These are phyloP conservation scores for Luehdorfia chinensis DNA, from an alignment of 1,140 invertebrate species.

Conservation along the genomic window DNA sequence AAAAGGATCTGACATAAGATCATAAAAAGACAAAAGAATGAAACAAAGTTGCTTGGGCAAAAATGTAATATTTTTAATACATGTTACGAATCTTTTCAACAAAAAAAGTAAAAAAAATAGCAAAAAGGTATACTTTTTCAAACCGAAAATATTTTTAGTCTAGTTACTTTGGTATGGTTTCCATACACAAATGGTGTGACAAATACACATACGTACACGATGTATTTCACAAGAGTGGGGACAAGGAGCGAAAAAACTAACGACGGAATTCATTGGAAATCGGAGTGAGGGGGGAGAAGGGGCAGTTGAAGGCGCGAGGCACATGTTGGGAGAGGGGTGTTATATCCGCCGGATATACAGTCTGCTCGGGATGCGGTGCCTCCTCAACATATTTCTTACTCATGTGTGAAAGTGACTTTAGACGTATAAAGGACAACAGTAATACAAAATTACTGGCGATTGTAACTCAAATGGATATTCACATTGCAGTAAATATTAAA, in stretches of 20 bases:
- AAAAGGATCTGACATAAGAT: no score
- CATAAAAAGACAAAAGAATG: no score
- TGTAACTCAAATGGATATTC: slow-evolving; percentile 5
- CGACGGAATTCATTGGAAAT: slow-evolving; percentile 56
- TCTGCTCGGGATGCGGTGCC: slow-evolving; percentile 31
- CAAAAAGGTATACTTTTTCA: no score
- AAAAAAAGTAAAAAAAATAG: no score
- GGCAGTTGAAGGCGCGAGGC: not conserved
- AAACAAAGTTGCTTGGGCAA: no score
- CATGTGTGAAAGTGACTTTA: slow-evolving; percentile 18
- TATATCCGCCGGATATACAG: slow-evolving; percentile 44
- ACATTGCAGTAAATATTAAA: not conserved
- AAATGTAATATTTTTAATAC: no score
- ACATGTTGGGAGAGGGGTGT: slow-evolving; percentile 3
- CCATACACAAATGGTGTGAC: no score
- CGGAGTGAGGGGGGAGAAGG: slow-evolving; percentile 25
- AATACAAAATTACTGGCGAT: slow-evolving; percentile 9
- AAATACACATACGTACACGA: slow-evolving; percentile 43
- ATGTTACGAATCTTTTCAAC: no score
- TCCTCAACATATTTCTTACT: slow-evolving; percentile 40
- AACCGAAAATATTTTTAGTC: no score
- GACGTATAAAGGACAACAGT: slow-evolving; percentile 4
- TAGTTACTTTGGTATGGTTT: no score
- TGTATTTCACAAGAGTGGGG: slow-evolving; percentile 51
- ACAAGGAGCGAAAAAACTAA: slow-evolving; percentile 61